Evolutionary conservation across 2,797 vertebrate genomes (phyloP), one percentile per base, ranked within the genome.

Genomic region (Hippoglossus hippoglossus): DNA sequence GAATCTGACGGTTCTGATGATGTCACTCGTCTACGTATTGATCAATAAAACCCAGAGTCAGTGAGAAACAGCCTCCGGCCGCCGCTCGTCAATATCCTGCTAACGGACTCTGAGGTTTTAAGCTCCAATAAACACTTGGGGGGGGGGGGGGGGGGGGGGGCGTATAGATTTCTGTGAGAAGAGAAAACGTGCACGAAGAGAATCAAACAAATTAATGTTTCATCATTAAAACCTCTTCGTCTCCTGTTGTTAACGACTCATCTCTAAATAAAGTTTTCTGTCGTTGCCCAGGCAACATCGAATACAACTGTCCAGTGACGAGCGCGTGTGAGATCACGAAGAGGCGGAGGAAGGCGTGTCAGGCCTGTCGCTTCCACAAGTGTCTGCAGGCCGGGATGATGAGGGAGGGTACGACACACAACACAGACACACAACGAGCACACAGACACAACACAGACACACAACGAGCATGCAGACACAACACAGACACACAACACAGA

Each of bases 241-340:
- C 26, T 28, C 28, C 28, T 28, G 6, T 9, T 8, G 28, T 28
- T 9, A 19, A 54, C 24, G 13, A 55, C 18, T 55, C 53, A 3
- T 18, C 9, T 6, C 31, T 15, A 0, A 22, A 39, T 25, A 19
- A 44, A 44, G 24, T 50, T 78, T 63, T 67, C 19, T 73, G 26
- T 71, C 63, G 75, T 83, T 70, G 53, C 73, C 67, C 65, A 95
- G 94, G 94, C 59, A 94, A 94, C 84, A 94, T 95, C 0, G 93
- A 94, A 77, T 95, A 95, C 87, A 93, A 87, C 80, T 95, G 94
- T 31, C 94, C 94, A 0, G 88, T 94, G 79, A 80, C 74, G 60
- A 94, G 92, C 7, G 86, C 93, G 52, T 95, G 94, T 54, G 94
- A 95, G 86, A 93, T 95, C 77, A 95, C 93, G 2, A 95, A 95